These are phyloP conservation scores for Drosophila bipectinata DNA, from an alignment of 1,140 invertebrate species.

Conservation along the genomic window DNA sequence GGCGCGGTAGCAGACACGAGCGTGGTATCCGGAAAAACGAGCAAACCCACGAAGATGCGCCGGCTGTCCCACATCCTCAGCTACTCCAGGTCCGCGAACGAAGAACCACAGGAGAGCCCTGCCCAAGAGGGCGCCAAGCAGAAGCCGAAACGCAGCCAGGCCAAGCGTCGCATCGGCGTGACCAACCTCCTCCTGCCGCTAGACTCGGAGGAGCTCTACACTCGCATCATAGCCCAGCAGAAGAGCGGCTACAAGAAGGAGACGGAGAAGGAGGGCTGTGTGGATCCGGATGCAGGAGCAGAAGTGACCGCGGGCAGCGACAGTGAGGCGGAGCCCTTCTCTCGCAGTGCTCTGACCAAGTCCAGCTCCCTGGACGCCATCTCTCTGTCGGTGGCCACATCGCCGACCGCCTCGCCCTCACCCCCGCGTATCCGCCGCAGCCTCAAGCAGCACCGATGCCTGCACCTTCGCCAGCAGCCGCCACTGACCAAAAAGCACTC, in stretches of 20 bases:
- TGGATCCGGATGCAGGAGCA: slow-evolving; percentile 2
- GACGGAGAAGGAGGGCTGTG: slow-evolving; percentile 6
- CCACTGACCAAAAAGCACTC: slow-evolving; percentile 36
- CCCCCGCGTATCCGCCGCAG: slow-evolving; percentile 72
- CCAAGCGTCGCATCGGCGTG: slow-evolving; percentile 69
- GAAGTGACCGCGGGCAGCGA: slow-evolving; percentile 12
- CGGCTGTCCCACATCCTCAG: slow-evolving; percentile 82
- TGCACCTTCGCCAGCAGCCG: slow-evolving; percentile 50
- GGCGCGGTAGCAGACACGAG: slow-evolving; percentile 12
- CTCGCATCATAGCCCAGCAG: slow-evolving; percentile 77
- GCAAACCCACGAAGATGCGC: slow-evolving; percentile 77
- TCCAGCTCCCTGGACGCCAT: slow-evolving; percentile 81
- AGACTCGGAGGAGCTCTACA: slow-evolving; percentile 80
- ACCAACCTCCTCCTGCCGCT: slow-evolving; percentile 73
- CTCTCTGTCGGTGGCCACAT: slow-evolving; percentile 67
- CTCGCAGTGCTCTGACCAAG: slow-evolving; percentile 56
- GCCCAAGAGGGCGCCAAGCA: slow-evolving; percentile 37
- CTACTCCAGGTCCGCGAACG: slow-evolving; percentile 49
- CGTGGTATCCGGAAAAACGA: slow-evolving; percentile 41
- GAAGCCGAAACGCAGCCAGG: slow-evolving; percentile 61
- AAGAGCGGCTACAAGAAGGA: slow-evolving; percentile 24
- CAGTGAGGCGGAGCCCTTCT: slow-evolving; percentile 27
- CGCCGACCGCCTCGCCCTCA: slow-evolving; percentile 67
- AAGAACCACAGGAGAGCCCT: slow-evolving; percentile 10
- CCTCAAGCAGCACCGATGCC: slow-evolving; percentile 74